phyloP scores from a whole-genome alignment of 2,888 invertebrate genomes.

The Noctua fimbriata region DNA sequence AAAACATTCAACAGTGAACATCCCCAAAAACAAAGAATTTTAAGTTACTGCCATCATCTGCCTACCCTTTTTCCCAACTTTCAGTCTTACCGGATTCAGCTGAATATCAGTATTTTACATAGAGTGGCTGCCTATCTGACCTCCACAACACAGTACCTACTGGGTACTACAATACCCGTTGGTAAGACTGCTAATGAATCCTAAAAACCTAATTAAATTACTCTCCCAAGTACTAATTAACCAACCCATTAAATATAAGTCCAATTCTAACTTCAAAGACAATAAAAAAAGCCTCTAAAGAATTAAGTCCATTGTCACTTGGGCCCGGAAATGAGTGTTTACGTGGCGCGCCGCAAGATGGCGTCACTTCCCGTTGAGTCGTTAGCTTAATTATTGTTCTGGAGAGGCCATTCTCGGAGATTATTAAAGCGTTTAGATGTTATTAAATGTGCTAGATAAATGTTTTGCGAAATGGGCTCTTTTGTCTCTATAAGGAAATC shows the following conservation, averaged over 20 bases:
- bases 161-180: neutral
- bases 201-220: slow-evolving; percentile 26
- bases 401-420: slow-evolving; percentile 35
- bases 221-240: slow-evolving; percentile 5
- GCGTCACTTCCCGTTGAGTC: slow-evolving; percentile 67
- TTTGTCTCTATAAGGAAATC: neutral
- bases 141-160: neutral
- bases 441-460: slow-evolving; percentile 39
- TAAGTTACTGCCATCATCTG: too few relatives aligned
- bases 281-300: slow-evolving; percentile 39
- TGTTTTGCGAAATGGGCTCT: neutral
- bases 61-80: neutral
- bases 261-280: slow-evolving; percentile 33
- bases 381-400: slow-evolving; percentile 71
- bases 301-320: slow-evolving; percentile 55
- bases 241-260: slow-evolving; percentile 29
- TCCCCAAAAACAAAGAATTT: too few relatives aligned
- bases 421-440: slow-evolving; percentile 48
- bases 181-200: neutral
- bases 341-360: slow-evolving; percentile 70
- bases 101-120: neutral
- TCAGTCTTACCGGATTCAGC: neutral
- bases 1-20: too few relatives aligned
- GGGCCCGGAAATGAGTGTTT: slow-evolving; percentile 71
- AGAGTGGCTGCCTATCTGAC: neutral